Percentiles rank a stretch among this genome's conserved stretches.
Conservation (phyloP, 2,797 vertebrate species). For the Argya squamiceps region DNA sequence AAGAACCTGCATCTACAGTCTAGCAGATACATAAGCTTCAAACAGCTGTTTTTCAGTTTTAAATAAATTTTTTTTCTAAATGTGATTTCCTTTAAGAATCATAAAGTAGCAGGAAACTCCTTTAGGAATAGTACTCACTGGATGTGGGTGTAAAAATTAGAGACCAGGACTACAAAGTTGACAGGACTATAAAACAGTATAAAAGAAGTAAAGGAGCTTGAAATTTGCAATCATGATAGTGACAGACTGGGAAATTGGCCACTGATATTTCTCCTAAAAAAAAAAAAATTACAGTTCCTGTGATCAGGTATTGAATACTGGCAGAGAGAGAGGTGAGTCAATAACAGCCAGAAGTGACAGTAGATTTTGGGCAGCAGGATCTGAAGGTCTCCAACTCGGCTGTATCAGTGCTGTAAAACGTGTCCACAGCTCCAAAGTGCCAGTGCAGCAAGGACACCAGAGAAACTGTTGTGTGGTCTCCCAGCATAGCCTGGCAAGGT, state of each 20-base stretch:
- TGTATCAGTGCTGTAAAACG: not conserved
- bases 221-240: not conserved
- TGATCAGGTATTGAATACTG: not conserved
- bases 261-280: not conserved
- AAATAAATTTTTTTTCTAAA: not conserved
- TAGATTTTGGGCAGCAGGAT: not conserved
- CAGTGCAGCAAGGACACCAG: fast-evolving
- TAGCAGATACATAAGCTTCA: not conserved
- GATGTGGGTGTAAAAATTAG: not conserved
- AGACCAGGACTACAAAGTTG: not conserved
- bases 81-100: not conserved
- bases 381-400: not conserved
- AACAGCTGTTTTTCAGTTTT: not conserved
- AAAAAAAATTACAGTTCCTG: not conserved
- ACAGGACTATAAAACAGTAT: not conserved
- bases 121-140: not conserved
- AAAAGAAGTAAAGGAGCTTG: not conserved
- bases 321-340: not conserved
- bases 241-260: not conserved
- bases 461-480: not conserved
- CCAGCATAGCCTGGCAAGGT: not conserved
- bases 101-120: not conserved
- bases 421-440: not conserved
- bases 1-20: not conserved
- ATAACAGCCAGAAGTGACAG: not conserved